phyloP scores from a whole-genome alignment of 2,797 vertebrate genomes.

The Amblyraja radiata region DNA sequence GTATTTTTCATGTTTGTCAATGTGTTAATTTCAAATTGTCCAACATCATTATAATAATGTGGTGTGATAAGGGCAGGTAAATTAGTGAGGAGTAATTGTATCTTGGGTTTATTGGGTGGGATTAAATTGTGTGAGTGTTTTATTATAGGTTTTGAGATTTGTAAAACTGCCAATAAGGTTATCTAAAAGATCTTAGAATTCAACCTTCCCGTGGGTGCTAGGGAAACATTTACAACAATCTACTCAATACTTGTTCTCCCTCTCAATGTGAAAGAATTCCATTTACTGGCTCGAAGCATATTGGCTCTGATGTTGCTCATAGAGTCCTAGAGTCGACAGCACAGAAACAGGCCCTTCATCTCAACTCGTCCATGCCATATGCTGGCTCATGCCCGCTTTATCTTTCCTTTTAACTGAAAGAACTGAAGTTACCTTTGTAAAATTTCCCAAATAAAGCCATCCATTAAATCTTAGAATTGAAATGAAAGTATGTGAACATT shows the following conservation, averaged over 20 bases:
- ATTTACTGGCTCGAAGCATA: background rate
- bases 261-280: background rate
- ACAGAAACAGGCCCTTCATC: too few species aligned
- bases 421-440: background rate
- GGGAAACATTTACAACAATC: background rate
- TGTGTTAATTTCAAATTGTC: background rate
- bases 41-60: background rate
- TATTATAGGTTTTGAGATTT: slow-evolving; percentile 1
- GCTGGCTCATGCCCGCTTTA: background rate
- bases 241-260: background rate
- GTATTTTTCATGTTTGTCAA: background rate
- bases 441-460: background rate
- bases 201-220: too few species aligned
- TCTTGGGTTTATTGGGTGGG: background rate
- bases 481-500: background rate
- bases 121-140: background rate
- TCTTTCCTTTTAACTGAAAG: background rate
- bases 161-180: background rate
- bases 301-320: background rate
- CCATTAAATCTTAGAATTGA: background rate
- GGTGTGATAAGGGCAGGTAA: background rate
- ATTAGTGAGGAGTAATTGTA: slow-evolving; percentile 2
- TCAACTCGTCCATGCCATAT: too few species aligned
- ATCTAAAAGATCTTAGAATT: background rate
- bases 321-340: too few species aligned